A percentile compares a stretch with the other conserved stretches of the same genome.
Evolutionary conservation across 2,888 invertebrate genomes (phyloP).

Genomic region (Ashinkailepas kermadecensis): DNA sequence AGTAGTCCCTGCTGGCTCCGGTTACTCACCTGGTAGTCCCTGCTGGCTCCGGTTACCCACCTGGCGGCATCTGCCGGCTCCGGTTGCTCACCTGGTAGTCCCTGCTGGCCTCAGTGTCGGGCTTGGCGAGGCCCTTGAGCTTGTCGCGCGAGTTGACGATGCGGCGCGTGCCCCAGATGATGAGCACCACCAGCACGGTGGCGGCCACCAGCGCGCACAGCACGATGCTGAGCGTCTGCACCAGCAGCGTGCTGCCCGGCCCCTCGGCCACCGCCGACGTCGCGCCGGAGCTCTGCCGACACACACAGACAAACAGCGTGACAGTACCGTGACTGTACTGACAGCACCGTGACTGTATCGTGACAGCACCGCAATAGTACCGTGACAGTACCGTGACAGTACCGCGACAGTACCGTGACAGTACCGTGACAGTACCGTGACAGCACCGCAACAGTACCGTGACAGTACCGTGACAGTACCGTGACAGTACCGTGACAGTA

Average conservation of each 20-base stretch:
- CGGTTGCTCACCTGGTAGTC: constrained; percentile 30
- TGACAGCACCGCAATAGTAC: no score
- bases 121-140: constrained; percentile 28
- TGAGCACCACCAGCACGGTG: constrained; percentile 28
- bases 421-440: no score
- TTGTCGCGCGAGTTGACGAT: constrained; percentile 29
- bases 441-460: no score
- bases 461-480: no score
- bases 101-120: constrained; percentile 31
- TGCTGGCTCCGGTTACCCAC: constrained; percentile 10
- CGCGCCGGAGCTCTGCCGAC: background rate
- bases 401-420: no score
- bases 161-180: constrained; percentile 13
- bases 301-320: no score
- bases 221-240: constrained; percentile 18
- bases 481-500: no score
- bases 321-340: no score
- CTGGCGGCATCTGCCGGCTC: constrained; percentile 27
- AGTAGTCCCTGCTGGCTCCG: constrained; percentile 31
- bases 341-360: no score
- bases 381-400: no score
- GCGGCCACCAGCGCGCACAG: constrained; percentile 29
- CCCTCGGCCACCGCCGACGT: background rate
- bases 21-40: no score
- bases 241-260: background rate